A percentile compares a stretch with the other conserved stretches of the same genome.
Conservation (phyloP, 2,113 vertebrate species). For the Dicerorhinus sumatrensis region DNA sequence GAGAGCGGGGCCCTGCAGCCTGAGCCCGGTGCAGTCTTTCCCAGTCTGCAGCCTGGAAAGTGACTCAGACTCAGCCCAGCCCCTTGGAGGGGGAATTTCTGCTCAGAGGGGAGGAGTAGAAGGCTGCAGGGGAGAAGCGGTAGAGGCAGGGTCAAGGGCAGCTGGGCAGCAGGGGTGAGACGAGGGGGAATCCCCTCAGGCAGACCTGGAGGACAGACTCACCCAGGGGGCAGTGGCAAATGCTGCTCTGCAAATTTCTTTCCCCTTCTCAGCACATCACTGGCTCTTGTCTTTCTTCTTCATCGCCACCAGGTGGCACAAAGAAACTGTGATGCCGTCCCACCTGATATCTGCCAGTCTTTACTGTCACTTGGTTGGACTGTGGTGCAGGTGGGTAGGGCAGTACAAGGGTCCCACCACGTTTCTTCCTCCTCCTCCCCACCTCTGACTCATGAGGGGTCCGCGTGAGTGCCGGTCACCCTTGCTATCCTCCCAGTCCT, state of each 20-base stretch:
- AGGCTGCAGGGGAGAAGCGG: neutral
- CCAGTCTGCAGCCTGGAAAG: neutral
- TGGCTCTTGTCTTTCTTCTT: neutral
- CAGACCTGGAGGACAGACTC: neutral
- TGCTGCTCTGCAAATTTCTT: neutral
- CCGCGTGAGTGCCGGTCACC: neutral
- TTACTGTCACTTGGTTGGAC: neutral
- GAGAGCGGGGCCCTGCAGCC: neutral
- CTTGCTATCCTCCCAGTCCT: neutral
- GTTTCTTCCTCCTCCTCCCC: neutral
- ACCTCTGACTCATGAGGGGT: neutral
- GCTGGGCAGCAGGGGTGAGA: neutral
- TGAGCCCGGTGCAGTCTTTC: neutral
- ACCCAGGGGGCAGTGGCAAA: accelerated
- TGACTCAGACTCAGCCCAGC: conserved; percentile 37
- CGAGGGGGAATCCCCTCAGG: neutral
- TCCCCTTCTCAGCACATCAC: neutral
- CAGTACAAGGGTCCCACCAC: neutral
- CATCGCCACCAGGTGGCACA: conserved; percentile 64
- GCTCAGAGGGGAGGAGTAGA: neutral
- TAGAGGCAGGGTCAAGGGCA: neutral
- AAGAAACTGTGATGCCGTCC: neutral
- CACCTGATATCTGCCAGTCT: accelerated
- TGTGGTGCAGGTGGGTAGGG: neutral
- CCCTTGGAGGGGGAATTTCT: neutral